Evolutionary conservation across 2,113 vertebrate genomes (phyloP).

Genomic region (Pomatostomus ruficeps): DNA sequence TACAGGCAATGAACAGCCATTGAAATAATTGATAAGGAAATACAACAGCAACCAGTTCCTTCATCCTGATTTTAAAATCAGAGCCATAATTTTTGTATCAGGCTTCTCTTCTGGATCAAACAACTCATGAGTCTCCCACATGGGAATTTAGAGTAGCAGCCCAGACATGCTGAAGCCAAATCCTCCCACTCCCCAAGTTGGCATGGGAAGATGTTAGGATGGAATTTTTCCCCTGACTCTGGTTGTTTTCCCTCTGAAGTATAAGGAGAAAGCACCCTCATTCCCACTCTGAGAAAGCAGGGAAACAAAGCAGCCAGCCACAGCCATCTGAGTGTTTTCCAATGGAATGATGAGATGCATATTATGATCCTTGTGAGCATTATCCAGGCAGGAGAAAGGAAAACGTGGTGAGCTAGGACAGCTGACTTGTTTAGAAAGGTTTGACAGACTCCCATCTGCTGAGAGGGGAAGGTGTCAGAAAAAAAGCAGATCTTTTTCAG

Average conservation of each 20-base stretch:
- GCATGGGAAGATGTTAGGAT: not conserved
- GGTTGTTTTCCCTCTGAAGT: not conserved
- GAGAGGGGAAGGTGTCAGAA: not conserved
- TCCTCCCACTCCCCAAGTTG: not conserved
- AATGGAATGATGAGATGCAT: accelerated
- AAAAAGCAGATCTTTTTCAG: not conserved
- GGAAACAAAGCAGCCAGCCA: not conserved
- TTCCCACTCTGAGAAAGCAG: not conserved
- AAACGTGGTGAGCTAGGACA: not conserved
- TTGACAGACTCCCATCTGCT: not conserved
- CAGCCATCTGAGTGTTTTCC: not conserved
- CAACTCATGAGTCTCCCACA: accelerated
- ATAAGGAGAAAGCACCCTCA: not conserved
- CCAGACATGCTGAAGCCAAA: accelerated
- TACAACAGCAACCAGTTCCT: not conserved
- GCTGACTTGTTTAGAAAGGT: not conserved
- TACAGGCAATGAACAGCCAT: not conserved
- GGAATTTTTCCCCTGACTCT: not conserved
- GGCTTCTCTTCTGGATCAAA: not conserved
- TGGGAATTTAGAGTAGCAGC: not conserved
- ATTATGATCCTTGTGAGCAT: not conserved
- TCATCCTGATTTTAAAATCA: not conserved
- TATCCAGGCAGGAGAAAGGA: not conserved
- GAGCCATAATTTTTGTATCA: not conserved
- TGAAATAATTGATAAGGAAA: not conserved